Evolutionary conservation across 1,140 invertebrate species (phyloP).

Genomic region (Drosophila willistoni): DNA sequence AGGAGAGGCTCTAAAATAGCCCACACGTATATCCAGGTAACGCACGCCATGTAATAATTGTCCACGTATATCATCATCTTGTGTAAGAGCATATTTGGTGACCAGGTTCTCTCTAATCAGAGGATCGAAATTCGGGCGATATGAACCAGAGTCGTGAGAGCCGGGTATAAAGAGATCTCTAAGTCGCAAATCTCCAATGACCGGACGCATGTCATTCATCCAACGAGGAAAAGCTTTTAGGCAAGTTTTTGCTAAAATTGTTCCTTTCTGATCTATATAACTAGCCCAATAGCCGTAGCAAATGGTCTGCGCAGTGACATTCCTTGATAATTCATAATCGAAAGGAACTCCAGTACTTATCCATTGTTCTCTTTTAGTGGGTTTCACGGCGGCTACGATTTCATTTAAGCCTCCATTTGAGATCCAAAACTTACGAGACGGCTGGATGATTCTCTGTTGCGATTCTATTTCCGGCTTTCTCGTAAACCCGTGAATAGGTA

Average conservation of each 20-base stretch:
- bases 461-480: conserved; percentile 7
- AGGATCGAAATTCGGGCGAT: conserved; percentile 83
- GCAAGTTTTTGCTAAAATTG: conserved; percentile 82
- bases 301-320: conserved; percentile 49
- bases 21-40: conserved; percentile 86
- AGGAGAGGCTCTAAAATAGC: conserved; percentile 83
- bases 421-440: conserved; percentile 50
- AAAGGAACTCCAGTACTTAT: conserved; percentile 78
- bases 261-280: conserved; percentile 64
- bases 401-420: conserved; percentile 63
- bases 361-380: conserved; percentile 61
- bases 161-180: conserved; percentile 86
- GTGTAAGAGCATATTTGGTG: conserved; percentile 84
- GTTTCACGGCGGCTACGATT: conserved; percentile 67
- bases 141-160: conserved; percentile 87
- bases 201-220: conserved; percentile 84
- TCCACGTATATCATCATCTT: conserved; percentile 85
- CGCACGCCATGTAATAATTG: conserved; percentile 86
- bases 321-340: conserved; percentile 60
- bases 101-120: conserved; percentile 79
- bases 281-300: conserved; percentile 82
- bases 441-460: background rate
- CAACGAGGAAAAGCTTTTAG: conserved; percentile 85
- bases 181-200: conserved; percentile 82
- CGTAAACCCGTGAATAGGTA: conserved; percentile 62